These are phyloP conservation scores for Cebidichthys violaceus DNA, from an alignment of 2,113 vertebrate species.

Conservation along the genomic window DNA sequence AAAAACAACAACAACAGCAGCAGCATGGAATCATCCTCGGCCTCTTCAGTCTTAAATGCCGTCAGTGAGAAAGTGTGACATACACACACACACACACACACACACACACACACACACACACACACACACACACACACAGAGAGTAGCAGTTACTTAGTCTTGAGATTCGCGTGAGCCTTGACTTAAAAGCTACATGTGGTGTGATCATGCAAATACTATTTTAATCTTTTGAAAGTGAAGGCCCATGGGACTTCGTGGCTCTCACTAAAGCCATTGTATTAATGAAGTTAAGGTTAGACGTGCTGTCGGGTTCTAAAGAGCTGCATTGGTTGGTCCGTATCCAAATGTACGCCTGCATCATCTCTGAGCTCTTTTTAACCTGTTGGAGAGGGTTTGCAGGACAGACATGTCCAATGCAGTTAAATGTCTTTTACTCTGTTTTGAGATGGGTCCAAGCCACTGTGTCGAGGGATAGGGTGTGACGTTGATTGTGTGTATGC, in stretches of 20 bases:
- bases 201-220: constrained; percentile 41
- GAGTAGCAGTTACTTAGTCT: constrained; percentile 20
- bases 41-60: constrained; percentile 25
- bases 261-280: constrained; percentile 48
- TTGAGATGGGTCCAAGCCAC: constrained; percentile 1
- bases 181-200: constrained; percentile 18
- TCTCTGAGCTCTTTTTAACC: constrained; percentile 22
- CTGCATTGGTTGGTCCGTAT: not conserved
- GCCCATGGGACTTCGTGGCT: not conserved
- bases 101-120: not conserved
- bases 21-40: constrained; percentile 50
- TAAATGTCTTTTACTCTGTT: not conserved
- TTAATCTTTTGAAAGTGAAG: constrained; percentile 31
- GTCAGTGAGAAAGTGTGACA: constrained; percentile 2
- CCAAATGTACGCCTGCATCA: not conserved
- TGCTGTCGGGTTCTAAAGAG: not conserved
- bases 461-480: constrained; percentile 19
- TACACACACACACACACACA: not conserved
- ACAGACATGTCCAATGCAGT: constrained; percentile 1
- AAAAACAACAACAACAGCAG: not conserved
- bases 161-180: not conserved
- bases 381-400: not conserved
- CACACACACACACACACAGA: not conserved
- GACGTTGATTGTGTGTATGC: constrained; percentile 40
- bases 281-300: constrained; percentile 37